phyloP scores from a whole-genome alignment of 2,113 vertebrate genomes.

The Platanista minor region DNA sequence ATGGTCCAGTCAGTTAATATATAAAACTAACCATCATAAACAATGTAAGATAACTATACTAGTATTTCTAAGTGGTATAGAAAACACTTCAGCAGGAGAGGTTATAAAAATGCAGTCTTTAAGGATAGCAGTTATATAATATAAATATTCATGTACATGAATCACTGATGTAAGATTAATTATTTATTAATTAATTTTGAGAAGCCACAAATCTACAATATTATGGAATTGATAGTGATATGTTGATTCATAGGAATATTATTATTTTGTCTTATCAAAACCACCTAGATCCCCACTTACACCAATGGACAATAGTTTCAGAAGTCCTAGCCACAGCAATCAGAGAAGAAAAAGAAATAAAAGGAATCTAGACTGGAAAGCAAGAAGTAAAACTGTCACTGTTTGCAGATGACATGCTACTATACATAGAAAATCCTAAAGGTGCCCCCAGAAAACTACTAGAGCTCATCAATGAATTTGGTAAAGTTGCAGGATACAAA shows the following conservation, averaged over 20 bases:
- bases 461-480: too few relatives aligned
- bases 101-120: background rate
- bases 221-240: background rate
- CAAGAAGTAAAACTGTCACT: too few relatives aligned
- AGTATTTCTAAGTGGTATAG: background rate
- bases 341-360: too few relatives aligned
- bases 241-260: background rate
- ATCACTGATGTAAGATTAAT: conserved; percentile 2
- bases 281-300: background rate
- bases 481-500: too few relatives aligned
- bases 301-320: too few relatives aligned
- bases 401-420: too few relatives aligned
- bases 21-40: background rate
- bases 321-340: too few relatives aligned
- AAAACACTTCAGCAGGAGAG: background rate
- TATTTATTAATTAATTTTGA: conserved; percentile 49
- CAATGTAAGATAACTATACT: background rate
- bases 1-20: background rate
- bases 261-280: conserved; percentile 39
- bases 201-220: background rate
- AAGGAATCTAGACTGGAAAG: too few relatives aligned
- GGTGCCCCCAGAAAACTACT: too few relatives aligned
- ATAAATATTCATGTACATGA: background rate
- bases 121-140: background rate
- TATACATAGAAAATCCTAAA: too few relatives aligned